Percentiles rank a stretch among this genome's conserved stretches.
Conservation (phyloP, 1,140 invertebrate species). For the Danaus melanippus region DNA sequence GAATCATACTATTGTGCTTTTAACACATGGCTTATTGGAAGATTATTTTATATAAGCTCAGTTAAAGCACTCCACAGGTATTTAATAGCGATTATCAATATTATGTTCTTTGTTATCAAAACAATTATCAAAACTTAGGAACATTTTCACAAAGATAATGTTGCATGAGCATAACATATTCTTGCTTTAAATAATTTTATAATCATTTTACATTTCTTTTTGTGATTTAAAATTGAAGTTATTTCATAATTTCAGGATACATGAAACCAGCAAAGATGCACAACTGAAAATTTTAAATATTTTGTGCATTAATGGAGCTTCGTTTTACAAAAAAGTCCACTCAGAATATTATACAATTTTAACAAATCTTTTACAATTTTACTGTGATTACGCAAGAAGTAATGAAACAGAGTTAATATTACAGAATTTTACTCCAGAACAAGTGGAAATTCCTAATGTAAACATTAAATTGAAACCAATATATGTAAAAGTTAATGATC, state of each 20-base stretch:
- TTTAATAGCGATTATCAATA: conserved; percentile 2
- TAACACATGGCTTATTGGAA: conserved; percentile 73
- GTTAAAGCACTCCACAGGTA: conserved; percentile 66
- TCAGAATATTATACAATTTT: conserved; percentile 64
- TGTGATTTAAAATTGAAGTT: conserved; percentile 2
- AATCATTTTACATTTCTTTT: conserved; percentile 6
- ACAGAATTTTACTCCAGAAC: conserved; percentile 60
- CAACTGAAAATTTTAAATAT: conserved; percentile 72
- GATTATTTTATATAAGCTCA: conserved; percentile 73
- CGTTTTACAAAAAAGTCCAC: conserved; percentile 64
- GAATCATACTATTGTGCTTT: conserved; percentile 70
- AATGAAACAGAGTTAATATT: conserved; percentile 28
- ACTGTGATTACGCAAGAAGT: conserved; percentile 38
- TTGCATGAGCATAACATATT: no score
- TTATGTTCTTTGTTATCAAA: no score
- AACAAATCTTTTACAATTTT: conserved; percentile 55
- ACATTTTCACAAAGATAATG: no score
- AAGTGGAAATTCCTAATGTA: conserved; percentile 54
- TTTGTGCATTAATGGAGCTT: conserved; percentile 62
- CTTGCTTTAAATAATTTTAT: not conserved
- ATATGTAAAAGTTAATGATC: conserved; percentile 46
- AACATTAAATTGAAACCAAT: conserved; percentile 67
- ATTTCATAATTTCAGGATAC: conserved; percentile 54
- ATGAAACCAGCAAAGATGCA: conserved; percentile 63
- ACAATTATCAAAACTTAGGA: not conserved